Evolutionary conservation across 2,888 invertebrate genomes (phyloP).

Genomic region (Clistopyga incitator): DNA sequence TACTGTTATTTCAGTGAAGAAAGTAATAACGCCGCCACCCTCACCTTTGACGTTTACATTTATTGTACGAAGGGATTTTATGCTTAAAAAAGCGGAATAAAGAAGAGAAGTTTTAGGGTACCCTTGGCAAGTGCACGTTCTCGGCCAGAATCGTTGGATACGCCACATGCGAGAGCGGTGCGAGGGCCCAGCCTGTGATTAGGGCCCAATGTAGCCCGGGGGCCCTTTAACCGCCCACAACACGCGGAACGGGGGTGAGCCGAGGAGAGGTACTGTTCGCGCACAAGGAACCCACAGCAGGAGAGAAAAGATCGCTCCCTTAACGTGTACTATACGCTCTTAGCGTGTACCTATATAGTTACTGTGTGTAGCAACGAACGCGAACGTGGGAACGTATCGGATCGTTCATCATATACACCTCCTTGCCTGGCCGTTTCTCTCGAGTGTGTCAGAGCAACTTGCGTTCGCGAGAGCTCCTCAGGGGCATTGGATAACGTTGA

Average conservation of each 20-base stretch:
- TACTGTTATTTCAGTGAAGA: no score
- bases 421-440: constrained; percentile 50
- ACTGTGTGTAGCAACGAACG: constrained; percentile 65
- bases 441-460: constrained; percentile 49
- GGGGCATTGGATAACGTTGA: constrained; percentile 57
- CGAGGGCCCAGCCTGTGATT: constrained; percentile 80
- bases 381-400: constrained; percentile 82
- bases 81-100: constrained; percentile 3
- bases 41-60: not conserved
- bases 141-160: constrained; percentile 15
- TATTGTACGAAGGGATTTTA: not conserved
- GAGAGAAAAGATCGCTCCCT: constrained; percentile 64
- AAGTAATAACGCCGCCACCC: not conserved
- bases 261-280: constrained; percentile 43
- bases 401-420: constrained; percentile 79
- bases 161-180: constrained; percentile 19
- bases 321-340: constrained; percentile 11
- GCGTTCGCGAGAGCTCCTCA: constrained; percentile 60
- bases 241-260: constrained; percentile 71
- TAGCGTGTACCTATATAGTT: constrained; percentile 39
- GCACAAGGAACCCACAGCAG: constrained; percentile 30
- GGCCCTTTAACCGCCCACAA: constrained; percentile 81
- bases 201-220: constrained; percentile 75
- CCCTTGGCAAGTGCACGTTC: constrained; percentile 4
- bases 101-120: constrained; percentile 27